Percentiles rank a stretch among this genome's conserved stretches.
Evolutionary conservation across 2,888 invertebrate species (phyloP).

Genomic region (Drosophila birchii): DNA sequence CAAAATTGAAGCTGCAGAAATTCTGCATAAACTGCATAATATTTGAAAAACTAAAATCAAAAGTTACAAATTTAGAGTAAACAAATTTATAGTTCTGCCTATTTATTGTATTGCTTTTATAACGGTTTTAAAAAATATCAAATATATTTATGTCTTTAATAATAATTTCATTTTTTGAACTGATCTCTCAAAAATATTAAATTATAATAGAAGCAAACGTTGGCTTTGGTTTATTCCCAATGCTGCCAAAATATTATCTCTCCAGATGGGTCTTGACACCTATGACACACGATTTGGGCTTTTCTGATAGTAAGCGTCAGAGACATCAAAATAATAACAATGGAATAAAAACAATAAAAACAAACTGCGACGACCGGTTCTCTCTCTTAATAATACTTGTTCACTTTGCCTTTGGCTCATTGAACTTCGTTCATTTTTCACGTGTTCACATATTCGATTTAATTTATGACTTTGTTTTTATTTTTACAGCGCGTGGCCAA

Average conservation of each 20-base stretch:
- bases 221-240: conserved; percentile 20
- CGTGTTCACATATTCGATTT: conserved; percentile 1
- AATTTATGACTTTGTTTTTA: background rate
- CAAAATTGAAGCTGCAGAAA: background rate
- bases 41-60: too few species aligned
- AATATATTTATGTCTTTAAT: background rate
- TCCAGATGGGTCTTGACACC: conserved; percentile 21
- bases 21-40: background rate
- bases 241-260: conserved; percentile 9
- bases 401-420: conserved; percentile 33
- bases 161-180: background rate
- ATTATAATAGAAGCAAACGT: conserved; percentile 8
- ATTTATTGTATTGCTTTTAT: background rate
- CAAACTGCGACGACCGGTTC: conserved; percentile 35
- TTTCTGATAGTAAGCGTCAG: conserved; percentile 27
- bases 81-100: background rate
- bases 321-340: conserved; percentile 12
- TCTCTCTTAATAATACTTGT: conserved; percentile 11
- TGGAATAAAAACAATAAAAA: conserved; percentile 19
- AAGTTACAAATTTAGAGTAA: too few species aligned
- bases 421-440: conserved; percentile 31
- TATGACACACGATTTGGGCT: conserved; percentile 29
- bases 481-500: conserved; percentile 4
- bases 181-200: background rate
- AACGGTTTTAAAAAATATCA: background rate